Conservation (phyloP, 2,888 invertebrate genomes). For the Panorpa germanica region DNA sequence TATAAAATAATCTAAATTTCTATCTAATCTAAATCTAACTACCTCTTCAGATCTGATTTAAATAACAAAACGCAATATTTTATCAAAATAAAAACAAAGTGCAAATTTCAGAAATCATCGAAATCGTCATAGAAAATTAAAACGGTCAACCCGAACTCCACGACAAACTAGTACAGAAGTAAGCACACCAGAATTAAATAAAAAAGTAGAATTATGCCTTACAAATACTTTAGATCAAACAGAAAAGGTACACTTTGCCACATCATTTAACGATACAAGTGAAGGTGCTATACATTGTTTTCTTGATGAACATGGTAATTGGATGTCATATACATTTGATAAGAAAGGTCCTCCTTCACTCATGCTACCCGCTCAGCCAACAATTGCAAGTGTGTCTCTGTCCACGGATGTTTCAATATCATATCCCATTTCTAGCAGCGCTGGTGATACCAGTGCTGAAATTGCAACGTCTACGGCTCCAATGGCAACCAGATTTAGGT, state of each 20-base stretch:
- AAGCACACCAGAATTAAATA: too few species aligned
- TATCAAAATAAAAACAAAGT: too few species aligned
- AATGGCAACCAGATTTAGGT: conserved; percentile 4
- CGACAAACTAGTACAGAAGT: conserved; percentile 4
- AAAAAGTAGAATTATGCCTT: too few species aligned
- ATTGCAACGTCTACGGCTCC: too few species aligned
- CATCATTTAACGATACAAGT: conserved; percentile 61
- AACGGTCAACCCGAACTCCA: conserved; percentile 24
- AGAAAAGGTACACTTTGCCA: conserved; percentile 49
- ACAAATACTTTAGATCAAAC: too few species aligned
- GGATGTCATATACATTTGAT: conserved; percentile 76
- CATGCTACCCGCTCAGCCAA: conserved; percentile 6
- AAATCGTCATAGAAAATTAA: conserved; percentile 32
- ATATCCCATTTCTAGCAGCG: neutral
- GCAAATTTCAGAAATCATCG: conserved; percentile 29
- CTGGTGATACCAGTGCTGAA: conserved; percentile 5
- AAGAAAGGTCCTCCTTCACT: conserved; percentile 28
- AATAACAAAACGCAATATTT: conserved; percentile 12
- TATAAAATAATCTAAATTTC: too few species aligned
- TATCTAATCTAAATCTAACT: too few species aligned
- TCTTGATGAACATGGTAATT: conserved; percentile 69
- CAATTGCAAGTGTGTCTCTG: conserved; percentile 6
- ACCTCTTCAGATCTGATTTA: conserved; percentile 9
- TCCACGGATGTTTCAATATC: neutral
- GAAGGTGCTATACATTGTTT: conserved; percentile 77